Percentiles rank a stretch among this genome's conserved stretches.
phyloP scores from a whole-genome alignment of 2,888 invertebrate genomes.

The Luperina testacea region DNA sequence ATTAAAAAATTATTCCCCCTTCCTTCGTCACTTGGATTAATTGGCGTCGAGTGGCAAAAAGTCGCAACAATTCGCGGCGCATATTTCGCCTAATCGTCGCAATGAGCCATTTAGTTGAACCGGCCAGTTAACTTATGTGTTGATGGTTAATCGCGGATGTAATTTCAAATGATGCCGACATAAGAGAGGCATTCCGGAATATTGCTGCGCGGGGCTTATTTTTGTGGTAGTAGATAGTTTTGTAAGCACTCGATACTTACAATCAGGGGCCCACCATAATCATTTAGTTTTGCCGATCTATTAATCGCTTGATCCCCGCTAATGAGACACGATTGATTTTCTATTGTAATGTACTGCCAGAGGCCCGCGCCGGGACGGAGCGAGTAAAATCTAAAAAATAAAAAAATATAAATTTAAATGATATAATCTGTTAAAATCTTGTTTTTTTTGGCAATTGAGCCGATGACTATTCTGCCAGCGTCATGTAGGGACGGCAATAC shows the following conservation, averaged over 20 bases:
- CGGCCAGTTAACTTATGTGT: conserved; percentile 66
- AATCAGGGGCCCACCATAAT: neutral
- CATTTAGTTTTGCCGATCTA: too few relatives aligned
- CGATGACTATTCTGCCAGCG: too few relatives aligned
- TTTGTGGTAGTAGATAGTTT: conserved; percentile 54
- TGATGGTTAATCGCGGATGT: conserved; percentile 82
- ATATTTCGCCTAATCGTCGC: conserved; percentile 84
- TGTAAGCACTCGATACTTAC: conserved; percentile 14
- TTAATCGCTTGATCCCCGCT: too few relatives aligned
- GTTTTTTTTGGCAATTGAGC: too few relatives aligned
- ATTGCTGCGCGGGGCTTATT: conserved; percentile 69
- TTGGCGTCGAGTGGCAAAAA: conserved; percentile 64
- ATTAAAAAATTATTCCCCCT: conserved; percentile 55
- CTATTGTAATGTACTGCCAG: too few relatives aligned
- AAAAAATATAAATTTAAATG: too few relatives aligned
- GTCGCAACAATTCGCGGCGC: conserved; percentile 72
- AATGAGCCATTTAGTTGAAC: conserved; percentile 76
- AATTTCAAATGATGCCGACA: conserved; percentile 78
- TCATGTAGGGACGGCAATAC: too few relatives aligned
- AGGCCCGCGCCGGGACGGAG: too few relatives aligned
- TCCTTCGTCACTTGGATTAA: conserved; percentile 58
- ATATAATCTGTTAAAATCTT: too few relatives aligned
- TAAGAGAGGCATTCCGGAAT: conserved; percentile 74
- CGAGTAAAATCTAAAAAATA: too few relatives aligned
- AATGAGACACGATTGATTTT: too few relatives aligned